phyloP scores from a whole-genome alignment of 2,888 invertebrate species.

The Noctuana brunneofusca region DNA sequence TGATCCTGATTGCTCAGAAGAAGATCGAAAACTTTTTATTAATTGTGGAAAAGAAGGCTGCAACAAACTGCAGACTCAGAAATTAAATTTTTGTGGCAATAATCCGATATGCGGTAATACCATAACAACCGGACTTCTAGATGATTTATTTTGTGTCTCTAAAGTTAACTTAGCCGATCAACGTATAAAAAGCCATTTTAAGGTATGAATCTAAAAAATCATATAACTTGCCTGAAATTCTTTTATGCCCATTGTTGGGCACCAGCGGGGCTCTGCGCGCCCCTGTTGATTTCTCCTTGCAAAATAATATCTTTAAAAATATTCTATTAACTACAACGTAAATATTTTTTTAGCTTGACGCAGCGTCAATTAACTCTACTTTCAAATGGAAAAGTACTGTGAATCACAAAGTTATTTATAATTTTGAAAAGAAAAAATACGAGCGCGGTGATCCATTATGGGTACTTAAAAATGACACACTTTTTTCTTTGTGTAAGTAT shows the following conservation, averaged over 20 bases:
- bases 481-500: conserved; percentile 58
- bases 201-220: too few relatives aligned
- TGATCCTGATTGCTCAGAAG: conserved; percentile 87
- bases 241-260: too few relatives aligned
- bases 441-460: conserved; percentile 60
- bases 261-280: too few relatives aligned
- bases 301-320: too few relatives aligned
- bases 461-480: conserved; percentile 58
- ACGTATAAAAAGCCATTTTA: conserved; percentile 45
- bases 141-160: conserved; percentile 66
- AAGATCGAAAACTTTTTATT: conserved; percentile 84
- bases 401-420: conserved; percentile 38
- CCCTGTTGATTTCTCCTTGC: too few relatives aligned
- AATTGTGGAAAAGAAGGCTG: conserved; percentile 71
- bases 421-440: conserved; percentile 57
- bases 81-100: conserved; percentile 6
- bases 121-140: conserved; percentile 43
- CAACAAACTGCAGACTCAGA: not conserved
- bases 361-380: conserved; percentile 40
- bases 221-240: too few relatives aligned
- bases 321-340: too few relatives aligned
- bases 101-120: conserved; percentile 39
- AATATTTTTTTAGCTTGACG: conserved; percentile 47
- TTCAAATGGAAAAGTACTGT: conserved; percentile 55
- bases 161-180: conserved; percentile 67